Percentiles rank a stretch among this genome's conserved stretches.
Evolutionary conservation across 2,113 vertebrate genomes (phyloP).

Genomic region (Genyomyrus donnyi): DNA sequence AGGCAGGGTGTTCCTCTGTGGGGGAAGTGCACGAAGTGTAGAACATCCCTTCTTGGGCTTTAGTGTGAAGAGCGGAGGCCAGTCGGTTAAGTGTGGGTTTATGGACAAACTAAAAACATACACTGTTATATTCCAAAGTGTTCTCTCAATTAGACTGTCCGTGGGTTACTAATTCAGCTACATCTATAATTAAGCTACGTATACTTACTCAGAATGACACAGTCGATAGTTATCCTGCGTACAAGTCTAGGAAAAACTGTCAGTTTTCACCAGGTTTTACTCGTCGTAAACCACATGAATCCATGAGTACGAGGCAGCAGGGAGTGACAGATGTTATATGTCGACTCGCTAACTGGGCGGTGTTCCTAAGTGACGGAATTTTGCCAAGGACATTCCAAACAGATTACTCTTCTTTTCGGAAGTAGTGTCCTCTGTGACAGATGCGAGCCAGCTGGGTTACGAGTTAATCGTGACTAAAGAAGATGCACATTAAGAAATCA

Average conservation of each 20-base stretch:
- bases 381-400: not conserved
- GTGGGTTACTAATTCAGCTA: not conserved
- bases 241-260: not conserved
- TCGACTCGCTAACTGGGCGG: not conserved
- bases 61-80: not conserved
- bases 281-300: not conserved
- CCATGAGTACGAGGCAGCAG: not conserved
- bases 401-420: not conserved
- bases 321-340: not conserved
- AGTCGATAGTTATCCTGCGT: not conserved
- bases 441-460: not conserved
- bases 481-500: not conserved
- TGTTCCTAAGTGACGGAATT: not conserved
- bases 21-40: not conserved
- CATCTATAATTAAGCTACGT: not conserved
- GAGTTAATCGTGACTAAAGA: not conserved
- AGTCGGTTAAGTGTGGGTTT: not conserved
- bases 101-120: not conserved
- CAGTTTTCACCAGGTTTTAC: not conserved
- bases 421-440: not conserved
- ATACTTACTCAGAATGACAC: not conserved
- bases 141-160: not conserved
- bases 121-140: not conserved
- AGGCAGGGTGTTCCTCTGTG: not conserved
- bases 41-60: not conserved